Evolutionary conservation across 2,113 vertebrate genomes (phyloP).

Genomic region (Vireo altiloquus): DNA sequence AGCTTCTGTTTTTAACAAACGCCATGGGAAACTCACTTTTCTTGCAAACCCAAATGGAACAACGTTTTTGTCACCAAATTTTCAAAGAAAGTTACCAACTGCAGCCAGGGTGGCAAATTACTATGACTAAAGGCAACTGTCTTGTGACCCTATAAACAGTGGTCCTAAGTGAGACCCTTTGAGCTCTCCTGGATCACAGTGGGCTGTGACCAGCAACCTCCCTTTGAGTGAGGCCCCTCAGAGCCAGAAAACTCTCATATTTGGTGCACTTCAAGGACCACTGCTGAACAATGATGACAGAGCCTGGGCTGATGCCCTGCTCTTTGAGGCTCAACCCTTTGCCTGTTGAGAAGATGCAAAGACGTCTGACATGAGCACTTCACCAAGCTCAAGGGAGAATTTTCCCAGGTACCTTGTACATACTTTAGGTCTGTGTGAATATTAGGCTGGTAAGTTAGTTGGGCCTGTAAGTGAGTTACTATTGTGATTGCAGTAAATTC

Average conservation of each 20-base stretch:
- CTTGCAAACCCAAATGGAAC: neutral
- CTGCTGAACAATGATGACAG: neutral
- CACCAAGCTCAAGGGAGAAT: neutral
- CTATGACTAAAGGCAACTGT: neutral
- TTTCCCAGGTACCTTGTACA: neutral
- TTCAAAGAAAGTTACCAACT: neutral
- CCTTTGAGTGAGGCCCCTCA: neutral
- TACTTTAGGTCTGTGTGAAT: neutral
- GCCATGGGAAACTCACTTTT: neutral
- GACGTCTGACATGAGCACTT: neutral
- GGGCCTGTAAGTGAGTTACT: neutral
- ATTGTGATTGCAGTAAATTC: neutral
- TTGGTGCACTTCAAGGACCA: neutral
- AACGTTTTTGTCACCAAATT: neutral
- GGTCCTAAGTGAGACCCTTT: neutral
- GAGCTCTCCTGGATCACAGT: neutral
- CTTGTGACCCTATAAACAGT: neutral
- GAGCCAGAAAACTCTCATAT: neutral
- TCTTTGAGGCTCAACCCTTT: fast-evolving
- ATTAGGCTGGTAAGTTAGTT: neutral
- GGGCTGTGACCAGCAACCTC: neutral
- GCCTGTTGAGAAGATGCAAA: neutral
- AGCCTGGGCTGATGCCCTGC: neutral
- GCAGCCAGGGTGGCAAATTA: neutral
- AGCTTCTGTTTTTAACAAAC: neutral